Evolutionary conservation across 37 sponge, comb jelly and placozoan genomes (phyloP).

Genomic region (Sycon ciliatum): DNA sequence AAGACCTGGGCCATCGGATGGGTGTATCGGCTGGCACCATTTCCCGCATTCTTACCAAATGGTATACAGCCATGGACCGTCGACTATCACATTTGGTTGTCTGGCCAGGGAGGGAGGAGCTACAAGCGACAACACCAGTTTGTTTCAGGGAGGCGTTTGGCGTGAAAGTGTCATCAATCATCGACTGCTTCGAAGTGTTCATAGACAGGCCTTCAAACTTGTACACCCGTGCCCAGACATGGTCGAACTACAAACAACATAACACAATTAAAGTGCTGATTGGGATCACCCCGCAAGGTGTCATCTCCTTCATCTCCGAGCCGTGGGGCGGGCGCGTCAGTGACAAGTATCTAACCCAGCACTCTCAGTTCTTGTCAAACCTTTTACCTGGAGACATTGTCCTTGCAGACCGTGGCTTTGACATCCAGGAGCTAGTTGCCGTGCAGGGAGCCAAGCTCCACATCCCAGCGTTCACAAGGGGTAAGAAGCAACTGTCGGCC

Average conservation of each 20-base stretch:
- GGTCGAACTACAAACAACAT: conserved; percentile 51
- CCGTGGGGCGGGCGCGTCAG: conserved; percentile 58
- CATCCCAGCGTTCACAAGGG: conserved; percentile 61
- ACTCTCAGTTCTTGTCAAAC: conserved; percentile 37
- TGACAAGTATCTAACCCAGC: too few species aligned
- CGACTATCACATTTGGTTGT: conserved; percentile 28
- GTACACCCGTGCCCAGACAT: conserved; percentile 30
- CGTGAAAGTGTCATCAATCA: conserved; percentile 33
- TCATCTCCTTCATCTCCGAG: conserved; percentile 43
- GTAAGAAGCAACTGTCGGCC: conserved; percentile 48
- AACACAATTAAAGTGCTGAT: conserved; percentile 55
- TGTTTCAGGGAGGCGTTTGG: conserved; percentile 38
- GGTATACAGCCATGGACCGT: conserved; percentile 21
- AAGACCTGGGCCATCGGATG: conserved; percentile 53
- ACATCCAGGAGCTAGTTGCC: conserved; percentile 54
- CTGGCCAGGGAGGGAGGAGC: conserved; percentile 54
- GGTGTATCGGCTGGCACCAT: conserved; percentile 28
- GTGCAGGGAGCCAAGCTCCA: conserved; percentile 31
- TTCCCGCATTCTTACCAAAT: conserved; percentile 24
- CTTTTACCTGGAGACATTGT: conserved; percentile 61
- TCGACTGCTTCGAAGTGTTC: conserved; percentile 70
- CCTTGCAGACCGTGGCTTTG: conserved; percentile 64
- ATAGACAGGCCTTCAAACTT: conserved; percentile 43
- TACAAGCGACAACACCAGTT: conserved; percentile 43
- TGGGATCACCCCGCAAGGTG: conserved; percentile 59